Base-by-base conservation (phyloP, 2,113 vertebrate genomes). In the Strix uralensis region DNA sequence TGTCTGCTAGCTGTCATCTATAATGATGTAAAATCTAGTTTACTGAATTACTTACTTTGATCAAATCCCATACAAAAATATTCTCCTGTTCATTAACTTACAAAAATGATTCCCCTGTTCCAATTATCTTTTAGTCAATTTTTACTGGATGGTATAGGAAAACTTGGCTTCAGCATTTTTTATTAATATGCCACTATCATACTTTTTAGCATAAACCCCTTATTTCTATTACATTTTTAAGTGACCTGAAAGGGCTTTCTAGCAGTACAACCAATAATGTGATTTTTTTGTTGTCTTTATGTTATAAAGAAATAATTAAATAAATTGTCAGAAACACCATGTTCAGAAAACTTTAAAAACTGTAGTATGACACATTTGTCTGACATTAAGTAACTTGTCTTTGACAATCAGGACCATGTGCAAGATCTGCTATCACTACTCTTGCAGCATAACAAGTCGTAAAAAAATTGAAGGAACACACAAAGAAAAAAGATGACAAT, bases 401-500 rank as follows among this genome's bases (percentile, higher is more conserved):
- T 47, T 54, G 34, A 47, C 36, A 54, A 78, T 54, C 44, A 81
- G 34, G 27, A 83, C 9, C 9, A 54, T 0, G 3, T 26, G 22
- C 19, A 86, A 79, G 42, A 78, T 59, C 70, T 75, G 42, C 40
- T 49, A 38, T 26, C 14, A 15, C 10, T 58, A 32, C 9, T 66
- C 27, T 6, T 18, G 6, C 18, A 59, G 42, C 0, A 0, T 38
- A 87, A 69, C 17, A 59, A 7, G 32, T 62, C 0, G 2, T 58
- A 51, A 61, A 70, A 46, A 62, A 62, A 38, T 15, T 3, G 10
- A 81, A 91, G 42, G 20, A 84, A n/a, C 8, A 59, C 7, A 36
- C 11, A 25, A 86, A 70, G 30, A 51, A 49, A 69, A 77, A 84
- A 86, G 3, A 42, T 34, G 13, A 55, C 26, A 38, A 32, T 46